phyloP scores from a whole-genome alignment of 2,797 vertebrate genomes.

The Pangasius mekongensis region DNA sequence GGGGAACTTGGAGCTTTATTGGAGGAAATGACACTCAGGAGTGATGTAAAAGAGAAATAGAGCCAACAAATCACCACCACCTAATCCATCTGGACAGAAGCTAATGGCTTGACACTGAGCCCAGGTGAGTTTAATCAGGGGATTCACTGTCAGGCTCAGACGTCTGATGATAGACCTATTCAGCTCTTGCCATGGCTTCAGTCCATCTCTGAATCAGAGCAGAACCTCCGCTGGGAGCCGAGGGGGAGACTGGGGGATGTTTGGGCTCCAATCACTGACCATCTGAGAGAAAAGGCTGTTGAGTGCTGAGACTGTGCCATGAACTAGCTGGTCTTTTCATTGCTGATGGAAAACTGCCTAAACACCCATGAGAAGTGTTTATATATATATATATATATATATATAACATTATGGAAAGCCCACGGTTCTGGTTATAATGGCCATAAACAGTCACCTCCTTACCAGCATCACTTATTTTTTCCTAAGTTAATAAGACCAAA shows the following conservation, averaged over 20 bases:
- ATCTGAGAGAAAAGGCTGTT: constrained; percentile 36
- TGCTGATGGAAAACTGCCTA: neutral
- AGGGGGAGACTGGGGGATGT: constrained; percentile 16
- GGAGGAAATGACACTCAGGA: constrained; percentile 38
- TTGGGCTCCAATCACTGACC: constrained; percentile 36
- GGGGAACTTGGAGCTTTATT: constrained; percentile 28
- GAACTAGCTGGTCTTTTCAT: neutral
- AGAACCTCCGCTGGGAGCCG: constrained; percentile 41
- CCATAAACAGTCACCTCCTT: neutral
- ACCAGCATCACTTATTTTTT: neutral
- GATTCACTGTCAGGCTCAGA: constrained; percentile 45
- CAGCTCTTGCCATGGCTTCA: constrained; percentile 30
- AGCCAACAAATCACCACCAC: constrained; percentile 42
- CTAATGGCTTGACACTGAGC: constrained; percentile 46
- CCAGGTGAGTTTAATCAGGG: constrained; percentile 54
- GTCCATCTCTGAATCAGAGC: constrained; percentile 41
- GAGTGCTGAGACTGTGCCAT: constrained; percentile 21
- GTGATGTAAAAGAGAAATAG: constrained; percentile 49
- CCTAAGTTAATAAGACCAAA: neutral
- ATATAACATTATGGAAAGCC: neutral
- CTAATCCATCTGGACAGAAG: constrained; percentile 51
- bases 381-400: too few relatives aligned
- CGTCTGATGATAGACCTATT: constrained; percentile 39
- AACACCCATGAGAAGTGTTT: neutral
- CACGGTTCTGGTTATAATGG: neutral